Base-by-base conservation (phyloP, 1,140 invertebrate genomes). In the Hyphantria cunea region DNA sequence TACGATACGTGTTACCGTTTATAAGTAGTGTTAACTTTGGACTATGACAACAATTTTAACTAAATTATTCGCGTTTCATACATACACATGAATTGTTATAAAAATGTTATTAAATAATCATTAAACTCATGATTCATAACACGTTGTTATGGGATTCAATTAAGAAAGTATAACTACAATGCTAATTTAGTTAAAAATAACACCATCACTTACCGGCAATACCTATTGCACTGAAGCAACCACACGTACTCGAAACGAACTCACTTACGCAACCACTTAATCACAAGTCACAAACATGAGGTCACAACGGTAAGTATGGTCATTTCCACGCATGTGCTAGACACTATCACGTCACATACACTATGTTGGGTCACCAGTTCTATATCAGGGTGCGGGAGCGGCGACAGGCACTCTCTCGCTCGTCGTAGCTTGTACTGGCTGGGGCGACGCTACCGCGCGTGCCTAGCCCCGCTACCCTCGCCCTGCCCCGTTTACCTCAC, bases 381-480 rank as follows among this genome's bases (percentile, higher is more conserved):
- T 68, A 54, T 76, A 70, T 70, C 12, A 25, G 10, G 59, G 70
- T 64, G 9, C 47, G 12, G 15, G 45, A 14, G 47, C 45, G 55
- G 66, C 47, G 64, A 81, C 84, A 74, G 73, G 76, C 78, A 75
- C 52, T 63, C 79, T 32, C 54, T 49, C 34, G 55, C 56, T 66
- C 78, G 75, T 59, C 81, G 80, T 80, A 86, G 86, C 82, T 70
- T 80, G 72, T 70, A 89, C 86, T 89, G 86, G 83, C 86, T 86
- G 83, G 86, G 86, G 82, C 74, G 83, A 71, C 84, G 55, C 82
- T 75, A 89, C 68, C 82, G 86, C 86, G 86, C 86, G 80, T 81
- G 86, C 84, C 86, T 80, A 74, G 67, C 72, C 61, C 72, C 70
- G 72, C 74, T 68, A 56, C 49, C 76, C 76, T 70, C 33, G 42